Percentiles rank a stretch among this genome's conserved stretches.
Evolutionary conservation across 1,140 invertebrate genomes (phyloP).

Genomic region (Phortica variegata): DNA sequence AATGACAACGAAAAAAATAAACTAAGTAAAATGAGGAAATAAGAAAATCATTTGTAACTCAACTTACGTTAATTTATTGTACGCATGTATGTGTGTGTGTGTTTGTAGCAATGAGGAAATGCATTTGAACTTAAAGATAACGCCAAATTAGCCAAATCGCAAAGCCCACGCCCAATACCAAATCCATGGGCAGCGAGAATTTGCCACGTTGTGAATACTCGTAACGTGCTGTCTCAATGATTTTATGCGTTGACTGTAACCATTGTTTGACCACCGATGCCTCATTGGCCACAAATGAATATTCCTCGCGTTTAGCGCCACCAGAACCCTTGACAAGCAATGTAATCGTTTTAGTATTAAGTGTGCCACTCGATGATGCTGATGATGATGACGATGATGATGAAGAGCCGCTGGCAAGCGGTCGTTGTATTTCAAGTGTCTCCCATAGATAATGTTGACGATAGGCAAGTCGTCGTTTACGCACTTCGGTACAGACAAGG

Average conservation of each 20-base stretch:
- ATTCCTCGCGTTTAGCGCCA: constrained; percentile 34
- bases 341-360: constrained; percentile 3
- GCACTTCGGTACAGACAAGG: constrained; percentile 47
- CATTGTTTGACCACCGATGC: constrained; percentile 44
- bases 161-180: constrained; percentile 36
- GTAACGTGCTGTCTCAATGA: constrained; percentile 39
- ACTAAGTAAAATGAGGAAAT: too few species aligned
- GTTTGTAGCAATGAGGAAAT: too few species aligned
- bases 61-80: constrained; percentile 15
- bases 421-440: constrained; percentile 40
- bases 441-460: constrained; percentile 47
- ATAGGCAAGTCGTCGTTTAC: constrained; percentile 40
- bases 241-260: constrained; percentile 42
- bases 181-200: constrained; percentile 47
- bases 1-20: too few species aligned
- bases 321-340: constrained; percentile 34
- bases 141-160: constrained; percentile 51
- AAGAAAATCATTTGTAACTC: too few species aligned
- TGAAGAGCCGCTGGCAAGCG: constrained; percentile 27
- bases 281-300: constrained; percentile 37
- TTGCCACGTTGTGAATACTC: constrained; percentile 33
- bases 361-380: too few species aligned
- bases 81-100: too few species aligned
- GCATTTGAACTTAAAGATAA: constrained; percentile 22
- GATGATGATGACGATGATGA: constrained; percentile 16